These are phyloP conservation scores for Catagonus wagneri DNA, from an alignment of 2,113 vertebrate species.

Conservation along the genomic window DNA sequence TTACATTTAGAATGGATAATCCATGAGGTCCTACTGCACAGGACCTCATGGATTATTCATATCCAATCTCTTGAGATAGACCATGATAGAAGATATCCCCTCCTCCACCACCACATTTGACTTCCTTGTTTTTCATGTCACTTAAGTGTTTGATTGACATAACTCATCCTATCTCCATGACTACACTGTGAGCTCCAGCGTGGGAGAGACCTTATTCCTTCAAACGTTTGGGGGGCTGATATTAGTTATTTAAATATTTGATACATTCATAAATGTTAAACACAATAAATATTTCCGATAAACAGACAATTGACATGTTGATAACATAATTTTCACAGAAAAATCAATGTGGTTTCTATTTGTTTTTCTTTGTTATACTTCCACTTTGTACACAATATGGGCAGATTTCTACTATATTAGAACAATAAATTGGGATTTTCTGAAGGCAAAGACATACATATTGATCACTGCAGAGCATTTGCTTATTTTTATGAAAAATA, in stretches of 20 bases:
- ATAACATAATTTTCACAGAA: constrained; percentile 18
- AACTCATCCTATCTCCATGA: not conserved
- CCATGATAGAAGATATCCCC: too few relatives aligned
- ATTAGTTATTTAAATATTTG: not conserved
- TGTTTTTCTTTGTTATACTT: not conserved
- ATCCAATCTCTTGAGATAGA: too few relatives aligned
- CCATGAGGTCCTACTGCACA: too few relatives aligned
- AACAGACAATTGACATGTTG: not conserved
- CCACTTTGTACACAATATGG: not conserved
- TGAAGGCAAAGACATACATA: not conserved
- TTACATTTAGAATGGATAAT: too few relatives aligned
- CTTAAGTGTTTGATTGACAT: not conserved
- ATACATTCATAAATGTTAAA: not conserved
- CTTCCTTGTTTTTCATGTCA: not conserved
- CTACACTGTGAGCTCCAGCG: not conserved
- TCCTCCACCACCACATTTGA: not conserved
- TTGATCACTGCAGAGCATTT: not conserved
- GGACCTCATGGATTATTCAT: too few relatives aligned
- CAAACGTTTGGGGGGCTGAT: not conserved
- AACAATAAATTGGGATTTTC: not conserved
- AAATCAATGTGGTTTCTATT: not conserved
- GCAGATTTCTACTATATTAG: not conserved
- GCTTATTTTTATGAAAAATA: not conserved
- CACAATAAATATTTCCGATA: not conserved
- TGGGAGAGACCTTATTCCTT: not conserved